Evolutionary conservation across 2,113 vertebrate species (phyloP), one percentile per base, ranked within the genome.

Genomic region (Rhinoptilus africanus): DNA sequence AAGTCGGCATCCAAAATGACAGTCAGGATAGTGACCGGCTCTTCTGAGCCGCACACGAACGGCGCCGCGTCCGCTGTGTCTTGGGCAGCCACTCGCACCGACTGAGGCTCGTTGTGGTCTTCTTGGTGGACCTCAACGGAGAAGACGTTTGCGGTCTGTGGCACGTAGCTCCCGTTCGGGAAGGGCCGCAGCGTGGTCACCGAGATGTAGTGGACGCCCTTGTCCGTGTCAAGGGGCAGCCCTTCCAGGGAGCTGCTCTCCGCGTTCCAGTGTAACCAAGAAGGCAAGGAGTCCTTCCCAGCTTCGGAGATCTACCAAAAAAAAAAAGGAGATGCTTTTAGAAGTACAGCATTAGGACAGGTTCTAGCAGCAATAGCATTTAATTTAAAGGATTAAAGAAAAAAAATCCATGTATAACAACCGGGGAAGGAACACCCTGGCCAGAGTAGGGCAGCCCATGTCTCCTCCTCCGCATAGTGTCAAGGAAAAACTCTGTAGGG

Each of bases 1-100:
- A 99, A 97, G 97, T 99, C 99, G 3, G 99, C 99, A 91, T 99
- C 99, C 97, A 99, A 95, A 95, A 99, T 99, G 85, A 99, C 99
- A 5, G 99, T 99, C 81, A 99, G 98, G 78, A 99, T 98, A 9
- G 99, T 99, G 92, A 99, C 98, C 0, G 99, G 98, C 88, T 99
- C 99, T 47, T 99, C 99, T 0, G 98, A 97, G 82, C 98, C 97
- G 64, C 99, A 99, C 72, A 98, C 97, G 16, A 98, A 99, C 0
- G 98, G 96, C 2, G 97, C 97, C 4, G 96, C 50, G 23, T 99
- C 98, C 19, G 97, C 97, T 0, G 88, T 85, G 60, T 99, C 98
- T 41, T 98, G 98, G 19, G 97, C 90, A 1, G 98, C 97, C 13
- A 95, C 94, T 81, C 99, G 97, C 83, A 99, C 81, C 0, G 98